These are phyloP conservation scores for Holothuria scabra DNA, from an alignment of 53 echinoderm and acorn worm species.

Conservation along the genomic window DNA sequence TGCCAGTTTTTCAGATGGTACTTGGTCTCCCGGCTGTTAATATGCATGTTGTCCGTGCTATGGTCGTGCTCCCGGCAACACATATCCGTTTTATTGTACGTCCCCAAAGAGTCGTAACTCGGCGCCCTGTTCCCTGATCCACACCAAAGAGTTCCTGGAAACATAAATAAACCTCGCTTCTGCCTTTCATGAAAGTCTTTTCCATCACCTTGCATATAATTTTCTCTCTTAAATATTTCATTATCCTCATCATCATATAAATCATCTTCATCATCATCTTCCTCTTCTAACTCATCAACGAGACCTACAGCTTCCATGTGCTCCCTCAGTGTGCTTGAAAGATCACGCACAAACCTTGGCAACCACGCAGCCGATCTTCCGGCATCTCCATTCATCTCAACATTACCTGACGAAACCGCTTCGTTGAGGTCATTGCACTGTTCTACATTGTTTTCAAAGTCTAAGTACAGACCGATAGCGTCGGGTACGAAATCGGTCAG, in stretches of 20 bases:
- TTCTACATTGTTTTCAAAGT: slow-evolving; percentile 18
- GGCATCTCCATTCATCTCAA: background rate
- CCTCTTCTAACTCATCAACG: slow-evolving; percentile 21
- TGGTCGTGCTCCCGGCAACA: slow-evolving; percentile 89
- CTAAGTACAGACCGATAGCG: background rate
- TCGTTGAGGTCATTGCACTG: slow-evolving; percentile 28
- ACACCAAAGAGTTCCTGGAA: slow-evolving; percentile 92
- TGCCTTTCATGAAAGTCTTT: slow-evolving; percentile 17
- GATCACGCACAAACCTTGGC: background rate
- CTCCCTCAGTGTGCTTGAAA: background rate
- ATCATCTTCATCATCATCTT: background rate
- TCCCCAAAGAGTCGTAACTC: slow-evolving; percentile 65
- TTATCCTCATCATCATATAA: no score
- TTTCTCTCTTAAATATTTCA: background rate
- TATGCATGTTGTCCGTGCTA: slow-evolving; percentile 47
- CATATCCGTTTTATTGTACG: slow-evolving; percentile 63
- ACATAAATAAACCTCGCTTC: slow-evolving; percentile 65
- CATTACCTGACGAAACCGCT: no score
- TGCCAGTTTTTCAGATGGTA: slow-evolving; percentile 65
- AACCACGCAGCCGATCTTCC: background rate
- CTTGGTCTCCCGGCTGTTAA: slow-evolving; percentile 66
- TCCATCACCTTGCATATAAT: background rate
- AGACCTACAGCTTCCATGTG: slow-evolving; percentile 6
- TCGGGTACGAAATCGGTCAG: background rate
- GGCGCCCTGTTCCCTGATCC: slow-evolving; percentile 67